Evolutionary conservation across 2,797 vertebrate species (phyloP).

Genomic region (Hemibagrus guttatus): DNA sequence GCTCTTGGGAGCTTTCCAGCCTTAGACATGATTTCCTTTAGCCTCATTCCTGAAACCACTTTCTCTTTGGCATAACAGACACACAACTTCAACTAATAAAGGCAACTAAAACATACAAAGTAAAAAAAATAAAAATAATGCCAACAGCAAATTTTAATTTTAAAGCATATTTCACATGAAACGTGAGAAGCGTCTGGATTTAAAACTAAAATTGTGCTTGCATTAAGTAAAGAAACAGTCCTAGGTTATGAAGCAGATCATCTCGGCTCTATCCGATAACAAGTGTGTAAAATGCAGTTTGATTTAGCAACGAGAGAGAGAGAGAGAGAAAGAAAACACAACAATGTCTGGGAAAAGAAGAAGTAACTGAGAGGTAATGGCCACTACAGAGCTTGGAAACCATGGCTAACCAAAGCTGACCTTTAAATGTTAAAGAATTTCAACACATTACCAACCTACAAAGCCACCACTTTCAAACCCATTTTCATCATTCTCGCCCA

Average conservation of each 20-base stretch:
- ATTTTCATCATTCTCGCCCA: not conserved
- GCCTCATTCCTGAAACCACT: not conserved
- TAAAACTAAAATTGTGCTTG: not conserved
- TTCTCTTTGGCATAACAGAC: not conserved
- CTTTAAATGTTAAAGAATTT: not conserved
- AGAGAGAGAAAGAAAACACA: no score
- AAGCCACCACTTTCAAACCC: no score
- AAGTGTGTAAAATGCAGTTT: not conserved
- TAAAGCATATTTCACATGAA: not conserved
- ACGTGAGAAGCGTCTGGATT: not conserved
- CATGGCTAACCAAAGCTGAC: not conserved
- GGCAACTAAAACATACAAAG: not conserved
- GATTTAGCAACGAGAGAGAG: no score
- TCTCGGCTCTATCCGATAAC: not conserved
- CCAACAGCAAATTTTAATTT: not conserved
- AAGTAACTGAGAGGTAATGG: not conserved
- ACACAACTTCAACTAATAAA: not conserved
- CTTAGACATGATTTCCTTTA: not conserved
- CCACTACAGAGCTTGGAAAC: not conserved
- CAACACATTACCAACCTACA: not conserved
- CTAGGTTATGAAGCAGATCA: not conserved
- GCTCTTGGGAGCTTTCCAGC: constrained; percentile 1
- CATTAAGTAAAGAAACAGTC: not conserved
- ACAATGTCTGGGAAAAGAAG: not conserved
- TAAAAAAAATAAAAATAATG: not conserved